A percentile compares a stretch with the other conserved stretches of the same genome.
These are phyloP conservation scores for Bibio marci DNA, from an alignment of 2,888 invertebrate genomes.

Conservation along the genomic window DNA sequence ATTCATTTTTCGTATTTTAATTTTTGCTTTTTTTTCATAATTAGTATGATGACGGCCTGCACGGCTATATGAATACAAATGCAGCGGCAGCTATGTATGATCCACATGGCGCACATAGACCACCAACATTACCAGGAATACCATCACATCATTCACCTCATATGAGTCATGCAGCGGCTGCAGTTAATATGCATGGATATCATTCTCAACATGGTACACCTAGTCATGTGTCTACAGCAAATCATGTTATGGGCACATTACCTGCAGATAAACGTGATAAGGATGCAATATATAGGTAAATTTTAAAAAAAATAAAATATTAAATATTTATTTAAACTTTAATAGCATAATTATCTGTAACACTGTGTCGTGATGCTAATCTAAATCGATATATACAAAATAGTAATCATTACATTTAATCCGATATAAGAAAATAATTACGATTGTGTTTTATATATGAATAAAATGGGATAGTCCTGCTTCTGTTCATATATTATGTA, in stretches of 20 bases:
- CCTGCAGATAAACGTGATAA: conserved; percentile 95
- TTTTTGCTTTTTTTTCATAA: conserved; percentile 16
- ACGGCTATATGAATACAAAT: conserved; percentile 68
- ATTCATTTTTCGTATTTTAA: no score
- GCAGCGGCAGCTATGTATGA: conserved; percentile 52
- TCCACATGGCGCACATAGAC: conserved; percentile 51
- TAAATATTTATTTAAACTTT: no score
- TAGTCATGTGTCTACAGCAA: conserved; percentile 68
- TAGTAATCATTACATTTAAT: no score
- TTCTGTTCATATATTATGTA: no score
- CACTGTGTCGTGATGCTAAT: no score
- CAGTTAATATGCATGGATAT: conserved; percentile 41
- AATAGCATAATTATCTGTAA: no score
- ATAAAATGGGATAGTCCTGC: no score
- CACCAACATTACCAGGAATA: conserved; percentile 38
- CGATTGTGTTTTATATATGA: no score
- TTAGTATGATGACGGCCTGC: conserved; percentile 93
- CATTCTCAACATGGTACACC: conserved; percentile 37
- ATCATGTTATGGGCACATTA: conserved; percentile 71
- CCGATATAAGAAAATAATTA: no score
- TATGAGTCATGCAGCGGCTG: conserved; percentile 53
- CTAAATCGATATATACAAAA: no score
- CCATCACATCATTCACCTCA: conserved; percentile 66
- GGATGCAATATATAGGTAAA: conserved; percentile 98
- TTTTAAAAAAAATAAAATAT: conserved; percentile 14